Evolutionary conservation across 2,113 vertebrate genomes (phyloP), one percentile per base, ranked within the genome.

Genomic region (Turnix velox): DNA sequence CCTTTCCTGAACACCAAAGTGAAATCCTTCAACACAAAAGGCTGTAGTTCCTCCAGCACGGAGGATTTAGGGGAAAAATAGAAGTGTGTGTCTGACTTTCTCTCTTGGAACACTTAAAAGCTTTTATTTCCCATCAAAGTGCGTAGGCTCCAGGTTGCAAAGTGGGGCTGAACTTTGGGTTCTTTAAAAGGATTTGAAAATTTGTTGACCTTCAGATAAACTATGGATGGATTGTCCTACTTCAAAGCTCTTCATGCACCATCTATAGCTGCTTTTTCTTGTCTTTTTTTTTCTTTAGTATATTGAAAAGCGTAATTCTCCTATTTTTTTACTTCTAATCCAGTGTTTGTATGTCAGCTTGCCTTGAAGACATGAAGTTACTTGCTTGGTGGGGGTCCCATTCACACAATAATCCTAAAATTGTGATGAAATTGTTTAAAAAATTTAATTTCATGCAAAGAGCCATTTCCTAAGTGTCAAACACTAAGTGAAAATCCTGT

Each of bases 21-120:
- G 67, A 77, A 95, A 81, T 57, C 74, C 55, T 87, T 35, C 74
- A 22, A 28, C 74, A 78, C 73, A 90, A 87, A 93, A 88, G 58
- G 61, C 91, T 88, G 91, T 68, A 61, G 86, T 62, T 84, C 58
- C 43, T 82, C 76, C 62, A 85, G 82, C 77, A 7, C 3, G 8
- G 75, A 66, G 78, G 68, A 82, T 61, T 82, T 46, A 59, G 59
- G 4, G 59, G 4, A 20, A 7, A 67, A 91, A 68, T 3, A n/a
- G 5, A 67, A 45, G 55, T 28, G 11, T 62, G 51, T 86, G 72
- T 69, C 62, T 67, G 79, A 23, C 35, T 85, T 35, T 74, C 28
- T 48, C 40, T 12, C 2, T 4, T 25, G 80, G 54, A 76, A 19
- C 28, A 2, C 42, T 79, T 33, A 23, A 52, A 54, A 72, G 30